phyloP scores from a whole-genome alignment of 2,113 vertebrate species.

The Mirounga angustirostris region DNA sequence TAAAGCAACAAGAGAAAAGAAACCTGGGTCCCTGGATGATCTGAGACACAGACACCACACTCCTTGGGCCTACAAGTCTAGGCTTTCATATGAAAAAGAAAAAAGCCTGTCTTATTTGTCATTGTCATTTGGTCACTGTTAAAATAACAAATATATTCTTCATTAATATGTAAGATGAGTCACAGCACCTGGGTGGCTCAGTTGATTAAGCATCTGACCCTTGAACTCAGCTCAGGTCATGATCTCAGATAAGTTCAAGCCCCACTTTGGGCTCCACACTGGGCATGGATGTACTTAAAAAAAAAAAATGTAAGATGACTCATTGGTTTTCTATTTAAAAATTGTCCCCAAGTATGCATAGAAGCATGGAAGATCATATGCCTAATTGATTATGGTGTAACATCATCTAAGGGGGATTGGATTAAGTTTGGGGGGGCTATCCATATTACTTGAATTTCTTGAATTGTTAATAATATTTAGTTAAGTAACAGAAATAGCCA shows the following conservation, averaged over 20 bases:
- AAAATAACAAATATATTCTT: slow-evolving; percentile 9
- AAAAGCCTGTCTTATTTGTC: neutral
- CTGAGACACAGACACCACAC: neutral
- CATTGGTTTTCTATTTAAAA: slow-evolving; percentile 26
- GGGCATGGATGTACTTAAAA: neutral
- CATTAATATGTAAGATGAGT: neutral
- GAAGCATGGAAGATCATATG: neutral
- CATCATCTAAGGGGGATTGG: neutral
- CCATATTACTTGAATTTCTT: neutral
- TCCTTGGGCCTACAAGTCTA: neutral
- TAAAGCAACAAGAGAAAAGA: neutral
- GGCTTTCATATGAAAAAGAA: neutral
- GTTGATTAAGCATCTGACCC: neutral
- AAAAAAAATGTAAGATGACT: neutral
- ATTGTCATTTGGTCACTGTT: neutral
- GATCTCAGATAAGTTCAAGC: neutral
- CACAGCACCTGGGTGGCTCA: neutral
- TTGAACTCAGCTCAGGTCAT: neutral
- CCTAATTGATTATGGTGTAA: neutral
- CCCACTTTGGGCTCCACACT: neutral
- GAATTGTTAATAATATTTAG: slow-evolving; percentile 4
- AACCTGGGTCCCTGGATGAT: neutral
- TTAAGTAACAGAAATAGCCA: neutral
- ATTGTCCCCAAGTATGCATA: neutral
- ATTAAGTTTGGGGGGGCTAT: neutral